Conservation (phyloP, 2,888 invertebrate species). For the Polydrusus cervinus region DNA sequence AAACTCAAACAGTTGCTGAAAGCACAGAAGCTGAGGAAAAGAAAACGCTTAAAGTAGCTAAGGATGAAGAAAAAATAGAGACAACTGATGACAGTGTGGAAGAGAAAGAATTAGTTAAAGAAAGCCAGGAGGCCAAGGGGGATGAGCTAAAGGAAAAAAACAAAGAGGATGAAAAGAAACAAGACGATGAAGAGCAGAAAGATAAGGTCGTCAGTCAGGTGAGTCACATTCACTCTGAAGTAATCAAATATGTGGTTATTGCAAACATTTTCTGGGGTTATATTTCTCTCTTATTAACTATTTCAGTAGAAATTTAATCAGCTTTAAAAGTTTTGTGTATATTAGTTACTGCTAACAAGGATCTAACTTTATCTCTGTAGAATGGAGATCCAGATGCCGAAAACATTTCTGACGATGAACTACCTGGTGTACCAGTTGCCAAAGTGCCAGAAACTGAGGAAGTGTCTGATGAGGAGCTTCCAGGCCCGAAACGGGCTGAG, state of each 20-base stretch:
- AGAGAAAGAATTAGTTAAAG: neutral
- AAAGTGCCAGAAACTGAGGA: constrained; percentile 87
- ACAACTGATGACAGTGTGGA: constrained; percentile 4
- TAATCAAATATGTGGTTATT: no score
- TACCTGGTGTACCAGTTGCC: constrained; percentile 82
- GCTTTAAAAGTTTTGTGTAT: constrained; percentile 1
- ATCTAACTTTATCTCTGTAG: neutral
- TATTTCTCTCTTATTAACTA: no score
- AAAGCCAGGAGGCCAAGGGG: neutral
- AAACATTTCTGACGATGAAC: constrained; percentile 89
- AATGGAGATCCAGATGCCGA: constrained; percentile 77
- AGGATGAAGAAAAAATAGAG: constrained; percentile 2
- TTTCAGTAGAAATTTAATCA: no score
- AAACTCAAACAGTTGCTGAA: neutral
- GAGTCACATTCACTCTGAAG: no score
- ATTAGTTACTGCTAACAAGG: neutral
- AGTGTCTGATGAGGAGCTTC: constrained; percentile 85
- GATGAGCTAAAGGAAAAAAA: constrained; percentile 20
- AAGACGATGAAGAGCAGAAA: constrained; percentile 21
- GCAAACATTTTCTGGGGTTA: no score
- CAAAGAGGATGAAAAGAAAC: constrained; percentile 29
- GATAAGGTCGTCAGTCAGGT: constrained; percentile 16
- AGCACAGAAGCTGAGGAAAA: neutral
- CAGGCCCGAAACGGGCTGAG: constrained; percentile 82
- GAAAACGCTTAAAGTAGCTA: neutral